These are phyloP conservation scores for Gadus macrocephalus DNA, from an alignment of 2,113 vertebrate species.

Conservation along the genomic window DNA sequence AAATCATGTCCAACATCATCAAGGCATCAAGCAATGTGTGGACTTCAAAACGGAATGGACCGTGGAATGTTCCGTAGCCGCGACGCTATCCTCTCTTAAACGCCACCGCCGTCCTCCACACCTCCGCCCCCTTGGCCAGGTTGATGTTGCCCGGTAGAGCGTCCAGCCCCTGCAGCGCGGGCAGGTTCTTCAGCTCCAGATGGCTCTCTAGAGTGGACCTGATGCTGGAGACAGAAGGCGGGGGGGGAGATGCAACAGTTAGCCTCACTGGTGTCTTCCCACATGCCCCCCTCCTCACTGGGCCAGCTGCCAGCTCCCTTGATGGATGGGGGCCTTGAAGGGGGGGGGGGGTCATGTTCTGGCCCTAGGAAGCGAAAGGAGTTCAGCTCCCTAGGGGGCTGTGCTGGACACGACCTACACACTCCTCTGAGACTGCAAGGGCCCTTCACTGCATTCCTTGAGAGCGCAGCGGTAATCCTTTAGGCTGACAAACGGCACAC, in stretches of 20 bases:
- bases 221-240: conserved; percentile 55
- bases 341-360: conserved; percentile 56
- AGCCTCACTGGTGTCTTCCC: conserved; percentile 45
- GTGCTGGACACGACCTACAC: conserved; percentile 30
- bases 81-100: conserved; percentile 50
- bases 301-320: conserved; percentile 56
- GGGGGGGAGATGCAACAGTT: conserved; percentile 50
- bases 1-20: no score
- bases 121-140: conserved; percentile 52
- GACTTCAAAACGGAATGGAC: no score
- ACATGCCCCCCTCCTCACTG: conserved; percentile 44
- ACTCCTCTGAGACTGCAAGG: conserved; percentile 52
- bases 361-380: conserved; percentile 46
- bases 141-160: conserved; percentile 45
- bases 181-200: conserved; percentile 55
- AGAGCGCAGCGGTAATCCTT: conserved; percentile 28
- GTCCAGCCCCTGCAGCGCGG: conserved; percentile 47
- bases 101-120: conserved; percentile 64
- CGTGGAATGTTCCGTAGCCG: no score
- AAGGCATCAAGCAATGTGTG: no score
- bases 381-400: conserved; percentile 35
- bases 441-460: conserved; percentile 47
- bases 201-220: conserved; percentile 49
- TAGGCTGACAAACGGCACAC: conserved; percentile 42
- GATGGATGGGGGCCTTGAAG: conserved; percentile 63